phyloP scores from a whole-genome alignment of 2,888 invertebrate genomes.

The Anoncus sp. region DNA sequence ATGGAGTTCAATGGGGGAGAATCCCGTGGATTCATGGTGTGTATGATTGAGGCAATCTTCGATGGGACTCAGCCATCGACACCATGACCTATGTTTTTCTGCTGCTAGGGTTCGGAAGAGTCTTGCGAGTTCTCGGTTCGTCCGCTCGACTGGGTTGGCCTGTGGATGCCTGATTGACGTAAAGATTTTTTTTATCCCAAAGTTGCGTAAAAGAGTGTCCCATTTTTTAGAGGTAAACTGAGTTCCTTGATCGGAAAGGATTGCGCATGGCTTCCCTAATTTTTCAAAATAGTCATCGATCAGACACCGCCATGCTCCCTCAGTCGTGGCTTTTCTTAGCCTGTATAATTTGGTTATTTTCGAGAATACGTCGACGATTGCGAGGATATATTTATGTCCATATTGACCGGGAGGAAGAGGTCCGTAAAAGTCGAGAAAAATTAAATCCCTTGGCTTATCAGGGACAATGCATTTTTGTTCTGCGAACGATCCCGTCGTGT shows the following conservation, averaged over 20 bases:
- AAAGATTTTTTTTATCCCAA: neutral
- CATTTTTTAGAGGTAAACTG: conserved; percentile 35
- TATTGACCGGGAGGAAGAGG: neutral
- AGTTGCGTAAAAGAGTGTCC: too few species aligned
- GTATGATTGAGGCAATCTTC: conserved; percentile 5
- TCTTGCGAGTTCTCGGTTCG: neutral
- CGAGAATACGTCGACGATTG: conserved; percentile 18
- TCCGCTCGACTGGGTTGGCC: neutral
- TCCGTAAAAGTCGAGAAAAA: conserved; percentile 11
- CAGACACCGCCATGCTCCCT: too few species aligned
- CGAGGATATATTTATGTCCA: conserved; percentile 21
- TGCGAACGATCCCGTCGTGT: conserved; percentile 34
- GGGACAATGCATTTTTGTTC: neutral
- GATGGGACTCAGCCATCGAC: neutral
- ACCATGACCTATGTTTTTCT: neutral
- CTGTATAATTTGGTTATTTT: neutral
- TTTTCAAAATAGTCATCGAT: too few species aligned
- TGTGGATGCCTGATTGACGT: conserved; percentile 13
- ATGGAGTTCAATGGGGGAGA: conserved; percentile 4
- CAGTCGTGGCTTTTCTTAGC: too few species aligned
- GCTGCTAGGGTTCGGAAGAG: neutral
- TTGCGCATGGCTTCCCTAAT: neutral
- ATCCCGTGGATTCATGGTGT: conserved; percentile 1
- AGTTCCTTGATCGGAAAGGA: conserved; percentile 17
- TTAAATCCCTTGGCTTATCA: neutral